Base-by-base conservation (phyloP, 2,888 invertebrate species). In the Macrosiphum euphorbiae region DNA sequence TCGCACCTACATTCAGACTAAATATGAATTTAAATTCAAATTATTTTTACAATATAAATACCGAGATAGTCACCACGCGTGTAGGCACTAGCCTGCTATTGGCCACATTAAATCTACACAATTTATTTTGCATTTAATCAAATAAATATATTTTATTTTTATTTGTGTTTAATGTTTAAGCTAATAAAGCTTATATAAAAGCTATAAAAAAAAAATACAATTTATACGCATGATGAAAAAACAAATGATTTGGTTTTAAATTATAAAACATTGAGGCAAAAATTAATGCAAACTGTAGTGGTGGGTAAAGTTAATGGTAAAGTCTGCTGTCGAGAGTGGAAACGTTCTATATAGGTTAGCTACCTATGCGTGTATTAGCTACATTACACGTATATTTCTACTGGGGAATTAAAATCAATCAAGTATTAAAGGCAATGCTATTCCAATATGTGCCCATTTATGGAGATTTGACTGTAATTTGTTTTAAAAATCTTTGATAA, bases 341-440 rank as follows among this genome's bases (percentile, higher is more conserved):
- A 78, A 78, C 67, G 35, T 78, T 24, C 78, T 35, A 78, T 78
- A 20, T 78, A 78, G 35, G 78, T 78, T 78, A 41, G 78, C 78
- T 78, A 78, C 78, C 78, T 78, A 35, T 78, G 78, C 78, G 78
- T 78, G 78, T 78, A 78, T 78, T 78, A 78, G 3, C 35, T 78
- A 35, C 78, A 78, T 78, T 78, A 78, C 78, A 78, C 20, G 35
- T 20, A 78, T 78, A 78, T 35, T 35, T 35, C 35, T 78, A 20
- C 20, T 7, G 35, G 35, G 35, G 78, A 78, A 35, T 78, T 35
- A 78, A 78, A 24, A 78, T 35, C 35, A 78, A 78, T 78, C 4
- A 35, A 78, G 78, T 78, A 78, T 28, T 78, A 78, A 78, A 78
- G 35, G 20, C 20, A 78, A 35, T 35, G 2, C 35, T 35, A 78